These are phyloP conservation scores for Hypsopygia costalis DNA, from an alignment of 2,888 invertebrate genomes.

Conservation along the genomic window DNA sequence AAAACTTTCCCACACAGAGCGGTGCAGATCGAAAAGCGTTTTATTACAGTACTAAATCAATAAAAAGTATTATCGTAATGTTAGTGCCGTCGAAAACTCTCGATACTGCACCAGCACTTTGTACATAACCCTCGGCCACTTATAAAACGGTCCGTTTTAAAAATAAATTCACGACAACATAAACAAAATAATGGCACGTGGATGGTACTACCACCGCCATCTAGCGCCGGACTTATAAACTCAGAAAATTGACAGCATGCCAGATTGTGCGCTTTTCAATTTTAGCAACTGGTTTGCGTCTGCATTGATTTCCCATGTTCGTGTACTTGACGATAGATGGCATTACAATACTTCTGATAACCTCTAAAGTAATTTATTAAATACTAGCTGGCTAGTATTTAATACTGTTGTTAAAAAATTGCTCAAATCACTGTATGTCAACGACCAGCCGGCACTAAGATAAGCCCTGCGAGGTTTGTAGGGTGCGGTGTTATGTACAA, in stretches of 20 bases:
- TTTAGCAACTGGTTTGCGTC: constrained; percentile 22
- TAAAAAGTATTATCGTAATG: constrained; percentile 31
- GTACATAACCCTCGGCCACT: constrained; percentile 50
- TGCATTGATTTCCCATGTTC: constrained; percentile 17
- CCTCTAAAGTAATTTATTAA: no score
- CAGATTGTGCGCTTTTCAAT: constrained; percentile 26
- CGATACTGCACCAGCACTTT: constrained; percentile 37
- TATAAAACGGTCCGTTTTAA: constrained; percentile 68
- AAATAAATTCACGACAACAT: constrained; percentile 64
- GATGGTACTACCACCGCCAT: constrained; percentile 42
- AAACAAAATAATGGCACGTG: constrained; percentile 43
- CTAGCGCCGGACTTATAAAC: constrained; percentile 34
- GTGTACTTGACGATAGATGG: constrained; percentile 25
- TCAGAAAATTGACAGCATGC: constrained; percentile 41
- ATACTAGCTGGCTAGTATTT: no score
- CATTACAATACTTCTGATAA: no score
- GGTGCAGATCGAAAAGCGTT: constrained; percentile 32
- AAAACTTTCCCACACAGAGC: constrained; percentile 34
- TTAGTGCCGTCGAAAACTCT: constrained; percentile 34
- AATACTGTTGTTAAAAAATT: no score
- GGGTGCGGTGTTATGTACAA: no score
- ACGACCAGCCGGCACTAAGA: no score
- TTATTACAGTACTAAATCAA: constrained; percentile 32
- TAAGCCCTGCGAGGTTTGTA: no score
- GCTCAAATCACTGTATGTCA: no score